Percentiles rank a stretch among this genome's conserved stretches.
Evolutionary conservation across 2,888 invertebrate genomes (phyloP).

Genomic region (Euzophera pinguis): DNA sequence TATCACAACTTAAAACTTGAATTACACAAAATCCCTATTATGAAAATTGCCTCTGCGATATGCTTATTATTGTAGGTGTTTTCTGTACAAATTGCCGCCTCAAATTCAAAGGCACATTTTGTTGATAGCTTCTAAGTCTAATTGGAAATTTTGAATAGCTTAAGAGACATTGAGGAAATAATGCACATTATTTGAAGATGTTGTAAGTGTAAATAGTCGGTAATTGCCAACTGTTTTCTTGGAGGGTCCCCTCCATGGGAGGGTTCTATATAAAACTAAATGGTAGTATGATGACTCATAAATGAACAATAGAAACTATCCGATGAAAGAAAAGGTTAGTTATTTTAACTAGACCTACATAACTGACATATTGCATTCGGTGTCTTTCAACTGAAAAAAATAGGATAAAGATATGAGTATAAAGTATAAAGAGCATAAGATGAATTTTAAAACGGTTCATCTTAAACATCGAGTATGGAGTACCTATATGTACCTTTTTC

Average conservation of each 20-base stretch:
- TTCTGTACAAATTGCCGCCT: conserved; percentile 29
- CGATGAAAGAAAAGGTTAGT: too few species aligned
- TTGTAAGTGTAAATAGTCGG: conserved; percentile 29
- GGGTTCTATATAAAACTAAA: background rate
- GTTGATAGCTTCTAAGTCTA: conserved; percentile 25
- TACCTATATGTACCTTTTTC: too few species aligned
- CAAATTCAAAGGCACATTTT: conserved; percentile 33
- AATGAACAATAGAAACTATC: too few species aligned
- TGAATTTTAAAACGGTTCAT: too few species aligned
- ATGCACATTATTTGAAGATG: conserved; percentile 21
- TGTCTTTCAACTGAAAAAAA: too few species aligned
- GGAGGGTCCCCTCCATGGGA: too few species aligned
- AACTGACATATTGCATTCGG: too few species aligned
- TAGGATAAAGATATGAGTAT: too few species aligned
- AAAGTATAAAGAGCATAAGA: too few species aligned
- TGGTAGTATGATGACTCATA: background rate
- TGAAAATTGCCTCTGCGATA: conserved; percentile 31
- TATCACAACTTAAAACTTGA: background rate
- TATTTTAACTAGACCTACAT: too few species aligned
- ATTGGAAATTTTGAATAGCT: conserved; percentile 47
- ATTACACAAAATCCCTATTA: conserved; percentile 19
- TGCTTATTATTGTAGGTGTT: conserved; percentile 33
- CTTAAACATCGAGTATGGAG: too few species aligned
- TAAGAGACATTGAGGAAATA: conserved; percentile 30
- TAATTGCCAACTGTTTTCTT: conserved; percentile 24